Evolutionary conservation across 2,888 invertebrate genomes (phyloP).

Genomic region (Trichogramma dendrolimi): DNA sequence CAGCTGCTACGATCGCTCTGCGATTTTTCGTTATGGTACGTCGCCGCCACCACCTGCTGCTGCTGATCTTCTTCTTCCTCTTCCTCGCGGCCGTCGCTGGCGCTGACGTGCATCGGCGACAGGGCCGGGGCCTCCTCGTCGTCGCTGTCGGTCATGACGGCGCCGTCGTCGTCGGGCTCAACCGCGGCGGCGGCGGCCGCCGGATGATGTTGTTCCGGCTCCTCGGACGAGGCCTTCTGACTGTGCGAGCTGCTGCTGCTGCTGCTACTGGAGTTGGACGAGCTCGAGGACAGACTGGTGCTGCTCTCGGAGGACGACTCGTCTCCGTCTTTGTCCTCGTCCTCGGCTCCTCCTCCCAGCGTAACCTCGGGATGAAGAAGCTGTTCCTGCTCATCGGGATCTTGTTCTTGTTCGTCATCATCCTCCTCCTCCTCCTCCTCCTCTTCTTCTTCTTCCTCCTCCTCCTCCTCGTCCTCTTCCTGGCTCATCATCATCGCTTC

Average conservation of each 20-base stretch:
- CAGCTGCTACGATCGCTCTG: too few relatives aligned
- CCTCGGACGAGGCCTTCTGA: slow-evolving; percentile 30
- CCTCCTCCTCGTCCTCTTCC: slow-evolving; percentile 31
- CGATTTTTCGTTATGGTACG: too few relatives aligned
- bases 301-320: slow-evolving; percentile 33
- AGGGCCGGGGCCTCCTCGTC: slow-evolving; percentile 48
- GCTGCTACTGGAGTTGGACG: slow-evolving; percentile 9
- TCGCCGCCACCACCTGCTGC: neutral
- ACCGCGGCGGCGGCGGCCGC: slow-evolving; percentile 17
- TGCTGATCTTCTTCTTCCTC: slow-evolving; percentile 30
- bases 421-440: slow-evolving; percentile 28
- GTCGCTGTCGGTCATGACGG: slow-evolving; percentile 29
- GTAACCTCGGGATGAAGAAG: too few relatives aligned
- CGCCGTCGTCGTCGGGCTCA: slow-evolving; percentile 22
- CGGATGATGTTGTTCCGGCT: slow-evolving; percentile 28
- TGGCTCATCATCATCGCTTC: slow-evolving; percentile 25
- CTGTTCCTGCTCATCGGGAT: neutral
- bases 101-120: slow-evolving; percentile 41
- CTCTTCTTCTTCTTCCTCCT: slow-evolving; percentile 33
- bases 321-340: slow-evolving; percentile 33
- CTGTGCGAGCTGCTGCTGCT: slow-evolving; percentile 24
- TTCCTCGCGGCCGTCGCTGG: slow-evolving; percentile 24
- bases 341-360: slow-evolving; percentile 20
- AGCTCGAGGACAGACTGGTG: neutral
- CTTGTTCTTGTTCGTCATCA: slow-evolving; percentile 24